A percentile compares a stretch with the other conserved stretches of the same genome.
These are phyloP conservation scores for Neolamprologus multifasciatus DNA, from an alignment of 2,797 vertebrate genomes.

Conservation along the genomic window DNA sequence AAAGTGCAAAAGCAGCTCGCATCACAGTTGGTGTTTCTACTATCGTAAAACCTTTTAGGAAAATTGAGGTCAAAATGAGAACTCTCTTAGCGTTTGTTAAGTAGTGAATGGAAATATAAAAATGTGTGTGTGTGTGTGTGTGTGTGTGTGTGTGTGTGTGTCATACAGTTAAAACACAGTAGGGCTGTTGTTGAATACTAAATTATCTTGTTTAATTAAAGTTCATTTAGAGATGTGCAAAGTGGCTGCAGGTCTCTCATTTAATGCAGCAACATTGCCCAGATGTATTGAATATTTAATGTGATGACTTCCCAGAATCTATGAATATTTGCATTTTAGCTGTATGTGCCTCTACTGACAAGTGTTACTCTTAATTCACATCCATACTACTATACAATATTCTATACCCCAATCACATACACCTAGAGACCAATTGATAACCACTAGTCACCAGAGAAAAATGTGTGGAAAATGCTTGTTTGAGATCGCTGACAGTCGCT, in stretches of 20 bases:
- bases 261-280: conserved; percentile 1
- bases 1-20: neutral
- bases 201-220: conserved; percentile 42
- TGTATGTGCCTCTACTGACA: conserved; percentile 4
- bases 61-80: conserved; percentile 14
- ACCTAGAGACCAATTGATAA: neutral
- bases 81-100: neutral
- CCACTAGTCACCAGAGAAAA: neutral
- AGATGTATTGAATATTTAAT: conserved; percentile 48
- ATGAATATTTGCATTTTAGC: conserved; percentile 40
- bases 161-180: neutral
- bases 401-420: neutral
- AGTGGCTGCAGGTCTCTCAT: conserved; percentile 33
- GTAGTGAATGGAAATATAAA: neutral
- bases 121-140: neutral
- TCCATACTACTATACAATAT: neutral
- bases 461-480: neutral
- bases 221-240: conserved; percentile 32
- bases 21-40: neutral
- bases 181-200: conserved; percentile 22
- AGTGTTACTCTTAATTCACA: neutral
- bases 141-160: no score
- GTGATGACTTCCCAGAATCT: neutral
- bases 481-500: accelerated
- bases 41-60: neutral